Percentiles rank a stretch among this genome's conserved stretches.
phyloP scores from a whole-genome alignment of 2,113 vertebrate species.

The Xenotilapia caudafasciata region DNA sequence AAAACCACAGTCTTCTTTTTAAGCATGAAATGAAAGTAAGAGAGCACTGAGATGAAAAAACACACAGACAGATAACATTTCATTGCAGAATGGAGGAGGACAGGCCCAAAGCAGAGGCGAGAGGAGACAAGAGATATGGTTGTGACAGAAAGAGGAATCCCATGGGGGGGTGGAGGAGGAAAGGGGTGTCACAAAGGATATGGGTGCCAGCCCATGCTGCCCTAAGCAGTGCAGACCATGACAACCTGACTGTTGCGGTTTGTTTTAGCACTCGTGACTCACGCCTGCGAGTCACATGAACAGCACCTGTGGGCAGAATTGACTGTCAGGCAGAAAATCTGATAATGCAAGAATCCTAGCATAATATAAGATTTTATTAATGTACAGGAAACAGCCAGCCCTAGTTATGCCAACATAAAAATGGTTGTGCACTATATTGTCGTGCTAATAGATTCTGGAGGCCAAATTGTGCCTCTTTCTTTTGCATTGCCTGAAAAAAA shows the following conservation, averaged over 20 bases:
- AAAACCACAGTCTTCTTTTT: not conserved
- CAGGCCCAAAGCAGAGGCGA: not conserved
- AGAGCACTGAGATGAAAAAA: not conserved
- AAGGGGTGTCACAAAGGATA: constrained; percentile 28
- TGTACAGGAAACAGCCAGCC: not conserved
- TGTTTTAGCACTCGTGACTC: constrained; percentile 21
- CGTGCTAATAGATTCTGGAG: not conserved
- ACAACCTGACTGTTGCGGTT: constrained; percentile 38
- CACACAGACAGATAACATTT: not conserved
- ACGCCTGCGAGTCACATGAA: constrained; percentile 5
- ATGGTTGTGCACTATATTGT: not conserved
- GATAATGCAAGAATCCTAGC: not conserved
- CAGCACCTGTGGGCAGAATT: constrained; percentile 9
- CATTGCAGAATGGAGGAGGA: not conserved
- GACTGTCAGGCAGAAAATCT: not conserved
- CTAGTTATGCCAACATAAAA: not conserved
- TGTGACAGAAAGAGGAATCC: not conserved
- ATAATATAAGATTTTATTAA: not conserved
- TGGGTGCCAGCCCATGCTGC: not conserved
- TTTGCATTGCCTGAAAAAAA: not conserved
- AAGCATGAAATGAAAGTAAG: not conserved
- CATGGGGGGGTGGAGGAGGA: not conserved
- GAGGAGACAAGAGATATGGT: not conserved
- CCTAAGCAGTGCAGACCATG: constrained; percentile 1
- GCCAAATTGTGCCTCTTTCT: not conserved